These are phyloP conservation scores for Chrysaora quinquecirrha DNA, from an alignment of 30 jellyfish, hydroid and myxozoan species.

Conservation along the genomic window DNA sequence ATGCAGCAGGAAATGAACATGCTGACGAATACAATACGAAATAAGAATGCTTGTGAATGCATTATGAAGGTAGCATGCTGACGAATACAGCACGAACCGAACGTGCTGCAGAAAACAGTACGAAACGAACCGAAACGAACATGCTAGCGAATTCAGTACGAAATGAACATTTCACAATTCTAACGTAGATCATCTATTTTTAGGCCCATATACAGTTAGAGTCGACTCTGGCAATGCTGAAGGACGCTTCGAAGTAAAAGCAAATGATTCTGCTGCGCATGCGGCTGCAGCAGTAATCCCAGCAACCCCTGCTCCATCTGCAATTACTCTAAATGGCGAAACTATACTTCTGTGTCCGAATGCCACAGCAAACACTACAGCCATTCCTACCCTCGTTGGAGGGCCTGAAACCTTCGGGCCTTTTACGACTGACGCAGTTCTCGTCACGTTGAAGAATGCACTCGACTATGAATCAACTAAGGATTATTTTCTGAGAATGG, in stretches of 20 bases:
- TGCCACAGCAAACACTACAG: conserved; percentile 64
- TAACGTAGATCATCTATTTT: no score
- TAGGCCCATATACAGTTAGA: conserved; percentile 78
- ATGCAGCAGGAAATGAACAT: no score
- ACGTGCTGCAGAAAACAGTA: no score
- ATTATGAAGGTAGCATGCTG: no score
- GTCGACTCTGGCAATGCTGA: conserved; percentile 76
- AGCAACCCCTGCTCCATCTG: conserved; percentile 75
- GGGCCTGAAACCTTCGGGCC: conserved; percentile 57
- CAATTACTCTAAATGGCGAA: conserved; percentile 74
- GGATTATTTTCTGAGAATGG: conserved; percentile 55
- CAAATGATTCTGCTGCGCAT: conserved; percentile 75
- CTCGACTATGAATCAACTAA: conserved; percentile 80
- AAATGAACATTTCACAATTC: no score
- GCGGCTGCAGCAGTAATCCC: conserved; percentile 68
- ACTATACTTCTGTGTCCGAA: conserved; percentile 70
- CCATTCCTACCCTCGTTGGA: conserved; percentile 35
- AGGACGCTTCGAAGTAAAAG: conserved; percentile 68
- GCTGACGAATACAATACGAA: no score
- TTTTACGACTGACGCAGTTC: conserved; percentile 40
- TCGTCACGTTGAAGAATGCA: conserved; percentile 45
- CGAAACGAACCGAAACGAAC: no score
- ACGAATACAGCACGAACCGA: no score
- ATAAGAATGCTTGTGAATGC: no score
- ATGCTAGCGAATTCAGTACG: no score